These are phyloP conservation scores for Typhlomys cinereus DNA, from an alignment of 2,113 vertebrate species.

Conservation along the genomic window DNA sequence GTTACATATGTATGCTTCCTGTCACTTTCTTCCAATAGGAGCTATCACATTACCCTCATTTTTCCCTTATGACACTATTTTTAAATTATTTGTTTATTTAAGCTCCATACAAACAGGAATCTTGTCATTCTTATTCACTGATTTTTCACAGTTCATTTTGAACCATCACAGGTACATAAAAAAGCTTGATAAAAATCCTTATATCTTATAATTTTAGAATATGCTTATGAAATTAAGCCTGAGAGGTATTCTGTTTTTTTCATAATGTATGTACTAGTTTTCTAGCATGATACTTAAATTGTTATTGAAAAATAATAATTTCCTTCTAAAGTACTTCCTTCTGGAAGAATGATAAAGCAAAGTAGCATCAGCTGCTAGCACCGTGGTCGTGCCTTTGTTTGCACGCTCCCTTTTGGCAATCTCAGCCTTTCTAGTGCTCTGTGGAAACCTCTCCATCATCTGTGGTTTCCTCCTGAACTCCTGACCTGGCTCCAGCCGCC, in stretches of 20 bases:
- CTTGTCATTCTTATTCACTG: neutral
- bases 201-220: neutral
- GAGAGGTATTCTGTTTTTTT: neutral
- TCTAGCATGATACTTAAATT: neutral
- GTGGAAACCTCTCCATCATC: neutral
- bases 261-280: neutral
- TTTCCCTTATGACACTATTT: neutral
- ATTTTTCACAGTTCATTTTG: neutral
- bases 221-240: neutral
- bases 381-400: no score
- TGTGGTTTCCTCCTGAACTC: no score
- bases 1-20: no score
- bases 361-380: no score
- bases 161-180: neutral
- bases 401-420: neutral
- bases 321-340: neutral
- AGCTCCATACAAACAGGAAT: neutral
- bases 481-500: neutral
- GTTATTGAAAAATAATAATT: neutral
- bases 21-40: no score
- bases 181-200: neutral
- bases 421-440: neutral
- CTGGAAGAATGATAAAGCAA: neutral
- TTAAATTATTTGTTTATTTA: neutral
- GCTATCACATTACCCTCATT: no score